Percentiles rank a stretch among this genome's conserved stretches.
Evolutionary conservation across 1,140 invertebrate genomes (phyloP).

Genomic region (Ooceraea biroi): DNA sequence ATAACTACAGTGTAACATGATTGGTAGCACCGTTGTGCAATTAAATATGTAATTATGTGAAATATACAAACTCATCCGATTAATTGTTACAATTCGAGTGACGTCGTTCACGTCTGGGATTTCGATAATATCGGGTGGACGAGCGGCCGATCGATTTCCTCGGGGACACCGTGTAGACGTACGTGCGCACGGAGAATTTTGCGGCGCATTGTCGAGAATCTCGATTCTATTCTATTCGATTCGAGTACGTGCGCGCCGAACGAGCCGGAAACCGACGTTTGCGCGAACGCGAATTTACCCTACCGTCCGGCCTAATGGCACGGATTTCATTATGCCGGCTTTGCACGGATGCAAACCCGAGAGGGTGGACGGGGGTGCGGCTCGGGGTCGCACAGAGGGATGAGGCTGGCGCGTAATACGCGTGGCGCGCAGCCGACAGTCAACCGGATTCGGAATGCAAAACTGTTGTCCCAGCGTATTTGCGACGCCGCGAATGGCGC

Average conservation of each 20-base stretch:
- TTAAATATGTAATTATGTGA: neutral
- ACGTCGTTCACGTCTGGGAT: neutral
- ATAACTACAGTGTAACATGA: neutral
- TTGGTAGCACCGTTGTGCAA: neutral
- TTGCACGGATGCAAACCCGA: conserved; percentile 57
- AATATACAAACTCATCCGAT: neutral
- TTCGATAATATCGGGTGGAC: neutral
- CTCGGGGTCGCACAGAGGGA: neutral
- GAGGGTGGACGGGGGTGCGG: neutral
- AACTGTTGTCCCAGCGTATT: conserved; percentile 73
- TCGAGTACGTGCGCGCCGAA: conserved; percentile 68
- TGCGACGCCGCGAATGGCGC: conserved; percentile 34
- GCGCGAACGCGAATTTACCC: conserved; percentile 70
- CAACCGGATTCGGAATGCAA: conserved; percentile 70
- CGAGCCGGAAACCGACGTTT: conserved; percentile 75
- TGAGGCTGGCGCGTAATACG: conserved; percentile 19
- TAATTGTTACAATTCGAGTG: neutral
- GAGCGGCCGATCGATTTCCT: neutral
- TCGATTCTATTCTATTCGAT: conserved; percentile 70
- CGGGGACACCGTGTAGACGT: conserved; percentile 30
- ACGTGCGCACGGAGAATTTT: conserved; percentile 66
- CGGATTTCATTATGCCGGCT: conserved; percentile 76
- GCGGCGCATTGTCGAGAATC: conserved; percentile 68
- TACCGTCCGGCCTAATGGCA: conserved; percentile 74
- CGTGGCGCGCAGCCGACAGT: conserved; percentile 42